These are phyloP conservation scores for Diplolepis rosae DNA, from an alignment of 2,888 invertebrate genomes.

Conservation along the genomic window DNA sequence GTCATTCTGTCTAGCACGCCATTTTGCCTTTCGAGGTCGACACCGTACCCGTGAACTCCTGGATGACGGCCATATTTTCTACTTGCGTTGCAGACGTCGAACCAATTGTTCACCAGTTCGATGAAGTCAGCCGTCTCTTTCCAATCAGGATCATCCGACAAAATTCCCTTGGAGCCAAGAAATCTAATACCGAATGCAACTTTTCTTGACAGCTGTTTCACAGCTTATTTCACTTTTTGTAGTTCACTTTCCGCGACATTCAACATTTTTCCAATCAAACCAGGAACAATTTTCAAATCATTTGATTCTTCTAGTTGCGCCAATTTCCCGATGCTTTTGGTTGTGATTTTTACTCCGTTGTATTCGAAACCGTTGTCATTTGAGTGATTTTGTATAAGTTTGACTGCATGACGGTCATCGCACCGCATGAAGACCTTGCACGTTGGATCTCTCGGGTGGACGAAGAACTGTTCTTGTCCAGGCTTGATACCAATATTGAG, in stretches of 20 bases:
- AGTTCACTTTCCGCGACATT: background rate
- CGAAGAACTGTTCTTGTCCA: constrained; percentile 1
- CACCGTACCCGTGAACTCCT: too few relatives aligned
- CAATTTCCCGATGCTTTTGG: background rate
- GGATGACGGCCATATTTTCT: too few relatives aligned
- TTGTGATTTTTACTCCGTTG: background rate
- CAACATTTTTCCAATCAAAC: background rate
- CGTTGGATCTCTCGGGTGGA: constrained; percentile 1
- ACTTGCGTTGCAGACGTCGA: too few relatives aligned
- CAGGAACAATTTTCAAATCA: too few relatives aligned
- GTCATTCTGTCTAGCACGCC: too few relatives aligned
- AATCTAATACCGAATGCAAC: background rate
- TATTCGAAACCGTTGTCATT: constrained; percentile 13
- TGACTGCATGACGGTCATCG: background rate
- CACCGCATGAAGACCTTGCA: constrained; percentile 16
- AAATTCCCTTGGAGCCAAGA: constrained; percentile 6
- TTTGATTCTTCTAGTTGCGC: too few relatives aligned
- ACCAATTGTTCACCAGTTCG: too few relatives aligned
- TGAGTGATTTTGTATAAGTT: background rate
- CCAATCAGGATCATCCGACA: constrained; percentile 42
- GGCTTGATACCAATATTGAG: too few relatives aligned
- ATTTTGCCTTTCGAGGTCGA: too few relatives aligned
- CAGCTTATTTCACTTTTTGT: constrained; percentile 10
- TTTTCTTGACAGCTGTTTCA: constrained; percentile 5
- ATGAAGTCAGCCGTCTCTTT: constrained; percentile 47